Conservation (phyloP, 2,888 invertebrate genomes). For the Mesoligia furuncula region DNA sequence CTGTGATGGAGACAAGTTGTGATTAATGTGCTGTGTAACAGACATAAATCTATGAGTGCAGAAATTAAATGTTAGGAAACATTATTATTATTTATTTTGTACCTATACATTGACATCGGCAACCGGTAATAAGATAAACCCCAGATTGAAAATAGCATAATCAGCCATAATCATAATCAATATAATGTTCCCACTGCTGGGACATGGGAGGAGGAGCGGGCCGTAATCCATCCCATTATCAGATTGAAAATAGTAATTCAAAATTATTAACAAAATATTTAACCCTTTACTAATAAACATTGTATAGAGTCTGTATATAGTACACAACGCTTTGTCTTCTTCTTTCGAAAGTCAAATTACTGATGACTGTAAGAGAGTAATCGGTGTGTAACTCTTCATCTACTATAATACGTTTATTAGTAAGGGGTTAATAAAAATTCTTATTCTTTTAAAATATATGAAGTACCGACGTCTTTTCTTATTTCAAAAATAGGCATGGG, state of each 20-base stretch:
- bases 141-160: neutral
- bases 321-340: too few species aligned
- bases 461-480: neutral
- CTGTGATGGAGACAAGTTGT: conserved; percentile 20
- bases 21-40: conserved; percentile 30
- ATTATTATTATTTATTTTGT: neutral
- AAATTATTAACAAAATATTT: neutral
- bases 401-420: too few species aligned
- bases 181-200: too few species aligned
- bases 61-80: neutral
- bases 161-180: too few species aligned
- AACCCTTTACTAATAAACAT: too few species aligned
- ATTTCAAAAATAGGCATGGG: conserved; percentile 12
- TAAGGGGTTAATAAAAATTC: too few species aligned
- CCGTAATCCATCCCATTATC: too few species aligned
- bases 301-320: too few species aligned
- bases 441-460: neutral
- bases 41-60: neutral
- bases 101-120: neutral
- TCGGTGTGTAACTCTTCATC: too few species aligned
- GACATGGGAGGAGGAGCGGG: too few species aligned
- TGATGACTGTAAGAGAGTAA: too few species aligned
- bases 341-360: too few species aligned
- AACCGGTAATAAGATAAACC: neutral
- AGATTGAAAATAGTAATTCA: neutral